These are phyloP conservation scores for Lissonota sp. DNA, from an alignment of 2,888 invertebrate genomes.

Conservation along the genomic window DNA sequence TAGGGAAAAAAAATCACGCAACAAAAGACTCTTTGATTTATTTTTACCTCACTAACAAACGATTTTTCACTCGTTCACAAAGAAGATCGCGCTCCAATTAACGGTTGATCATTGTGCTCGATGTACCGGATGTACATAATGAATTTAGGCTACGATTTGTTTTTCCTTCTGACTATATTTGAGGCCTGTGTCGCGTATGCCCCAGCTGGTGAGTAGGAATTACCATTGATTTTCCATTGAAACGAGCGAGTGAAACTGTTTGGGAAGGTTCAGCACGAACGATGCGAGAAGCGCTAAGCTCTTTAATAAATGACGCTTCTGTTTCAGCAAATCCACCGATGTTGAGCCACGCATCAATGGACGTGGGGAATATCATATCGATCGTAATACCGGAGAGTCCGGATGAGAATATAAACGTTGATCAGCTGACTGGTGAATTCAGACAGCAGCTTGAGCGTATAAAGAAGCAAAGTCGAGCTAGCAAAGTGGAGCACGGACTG, in stretches of 20 bases:
- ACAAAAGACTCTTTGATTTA: neutral
- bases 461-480: conserved; percentile 58
- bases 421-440: conserved; percentile 65
- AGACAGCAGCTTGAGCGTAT: conserved; percentile 63
- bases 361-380: conserved; percentile 66
- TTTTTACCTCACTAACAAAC: neutral
- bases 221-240: neutral
- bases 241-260: too few relatives aligned
- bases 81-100: neutral
- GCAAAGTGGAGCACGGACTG: conserved; percentile 63
- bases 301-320: too few relatives aligned
- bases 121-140: conserved; percentile 13
- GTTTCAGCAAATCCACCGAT: conserved; percentile 62
- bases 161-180: conserved; percentile 19
- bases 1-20: conserved; percentile 6
- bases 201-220: conserved; percentile 35
- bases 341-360: conserved; percentile 61
- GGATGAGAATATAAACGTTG: conserved; percentile 63
- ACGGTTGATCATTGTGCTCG: neutral
- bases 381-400: conserved; percentile 66
- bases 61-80: neutral
- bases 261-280: too few relatives aligned
- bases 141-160: conserved; percentile 9
- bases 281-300: too few relatives aligned
- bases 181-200: conserved; percentile 20